Base-by-base conservation (phyloP, 1,140 invertebrate species). In the Orius insidiosus region DNA sequence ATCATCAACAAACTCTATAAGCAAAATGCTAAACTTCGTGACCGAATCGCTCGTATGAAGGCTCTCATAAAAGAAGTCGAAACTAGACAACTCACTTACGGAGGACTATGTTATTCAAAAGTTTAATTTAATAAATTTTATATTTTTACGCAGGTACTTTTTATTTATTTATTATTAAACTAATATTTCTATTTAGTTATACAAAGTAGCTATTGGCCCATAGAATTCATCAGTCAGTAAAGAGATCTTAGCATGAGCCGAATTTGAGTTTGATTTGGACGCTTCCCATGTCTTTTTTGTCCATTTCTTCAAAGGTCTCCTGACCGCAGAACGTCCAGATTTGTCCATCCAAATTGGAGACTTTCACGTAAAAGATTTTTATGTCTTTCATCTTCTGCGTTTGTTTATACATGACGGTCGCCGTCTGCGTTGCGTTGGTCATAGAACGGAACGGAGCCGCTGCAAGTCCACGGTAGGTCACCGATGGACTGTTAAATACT, bases 301-400 rank as follows among this genome's bases (percentile, higher is more conserved):
- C 52, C 2, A 48, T 51, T 13, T 49, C 39, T 6, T 50, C 30
- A 5, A 47, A 14, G 10, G 43, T 46, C n/a, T 50, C 41, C 31
- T 41, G 37, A 7, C 49, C 49, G 32, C 50, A 55, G 39, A 54
- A 53, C 11, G 44, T 35, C 54, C 54, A 55, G 11, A 52, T 55
- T 36, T 53, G 46, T 4, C 53, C 53, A 39, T 50, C 41, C 18
- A 54, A 19, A 16, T 40, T 46, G 8, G 38, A 14, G 6, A 54
- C 16, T 8, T 31, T 37, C 4, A 53, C 46, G 8, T 35, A 13
- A 15, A 45, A 36, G 41, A 53, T 14, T 37, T 45, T 9, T 45
- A 35, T 4, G 40, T 45, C 2, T 35, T 32, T 14, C 34, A 45
- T 11, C 40, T 47, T 8, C 45, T 15, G n/a, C 39, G 40, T 10